phyloP scores from a whole-genome alignment of 2,113 vertebrate species.

The Sylvilagus bachmani region DNA sequence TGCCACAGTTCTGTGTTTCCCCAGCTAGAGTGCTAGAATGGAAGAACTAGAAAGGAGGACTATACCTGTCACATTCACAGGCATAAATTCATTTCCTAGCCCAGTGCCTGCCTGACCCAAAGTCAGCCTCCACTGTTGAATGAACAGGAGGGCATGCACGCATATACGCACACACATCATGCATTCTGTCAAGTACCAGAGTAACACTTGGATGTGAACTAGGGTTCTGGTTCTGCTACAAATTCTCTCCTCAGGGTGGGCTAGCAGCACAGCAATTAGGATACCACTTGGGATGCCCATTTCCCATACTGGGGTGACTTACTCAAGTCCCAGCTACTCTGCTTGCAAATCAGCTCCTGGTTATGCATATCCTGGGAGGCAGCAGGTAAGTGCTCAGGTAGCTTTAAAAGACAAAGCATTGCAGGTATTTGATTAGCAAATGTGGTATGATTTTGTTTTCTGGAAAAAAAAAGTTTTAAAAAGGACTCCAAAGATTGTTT shows the following conservation, averaged over 20 bases:
- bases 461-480: background rate
- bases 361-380: too few species aligned
- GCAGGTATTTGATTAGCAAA: background rate
- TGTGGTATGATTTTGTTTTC: background rate
- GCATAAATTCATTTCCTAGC: background rate
- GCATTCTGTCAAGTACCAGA: background rate
- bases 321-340: too few species aligned
- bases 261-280: too few species aligned
- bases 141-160: background rate
- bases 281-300: too few species aligned
- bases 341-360: too few species aligned
- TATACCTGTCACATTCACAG: background rate
- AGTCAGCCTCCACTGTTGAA: too few species aligned
- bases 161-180: accelerated
- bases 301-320: too few species aligned
- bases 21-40: background rate
- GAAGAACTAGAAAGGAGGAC: background rate
- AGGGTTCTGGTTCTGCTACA: background rate
- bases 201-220: background rate
- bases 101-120: too few species aligned
- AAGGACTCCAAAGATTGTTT: background rate
- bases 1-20: background rate
- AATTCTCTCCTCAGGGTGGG: background rate
- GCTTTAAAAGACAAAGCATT: too few species aligned
- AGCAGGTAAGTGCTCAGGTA: too few species aligned